These are phyloP conservation scores for Trichonephila clavata DNA, from an alignment of 1,140 invertebrate genomes.

Conservation along the genomic window DNA sequence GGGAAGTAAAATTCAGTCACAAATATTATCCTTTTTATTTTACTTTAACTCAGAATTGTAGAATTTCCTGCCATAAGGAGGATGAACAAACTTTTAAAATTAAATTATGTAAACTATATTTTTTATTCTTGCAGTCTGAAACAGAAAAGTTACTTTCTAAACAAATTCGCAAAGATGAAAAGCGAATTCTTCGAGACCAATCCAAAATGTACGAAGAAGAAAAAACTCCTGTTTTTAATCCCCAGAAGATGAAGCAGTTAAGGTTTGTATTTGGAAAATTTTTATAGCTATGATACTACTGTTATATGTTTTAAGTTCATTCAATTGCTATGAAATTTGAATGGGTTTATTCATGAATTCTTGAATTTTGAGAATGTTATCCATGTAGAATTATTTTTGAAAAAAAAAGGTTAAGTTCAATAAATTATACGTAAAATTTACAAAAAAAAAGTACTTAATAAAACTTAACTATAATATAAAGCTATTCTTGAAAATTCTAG, in stretches of 20 bases:
- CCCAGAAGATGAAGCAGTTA: constrained; percentile 30
- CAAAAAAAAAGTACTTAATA: too few species aligned
- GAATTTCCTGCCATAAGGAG: too few species aligned
- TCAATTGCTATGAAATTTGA: background rate
- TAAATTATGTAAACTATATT: background rate
- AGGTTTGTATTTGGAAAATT: constrained; percentile 72
- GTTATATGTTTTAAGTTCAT: background rate
- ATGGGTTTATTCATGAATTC: background rate
- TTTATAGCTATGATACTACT: background rate
- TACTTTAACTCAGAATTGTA: too few species aligned
- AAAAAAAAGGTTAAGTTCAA: too few species aligned
- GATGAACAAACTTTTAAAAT: too few species aligned
- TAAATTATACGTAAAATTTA: too few species aligned
- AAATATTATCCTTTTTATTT: too few species aligned
- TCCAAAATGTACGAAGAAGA: constrained; percentile 79
- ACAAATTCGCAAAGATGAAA: constrained; percentile 93
- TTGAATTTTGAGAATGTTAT: background rate
- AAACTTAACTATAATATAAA: too few species aligned
- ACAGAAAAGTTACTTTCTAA: constrained; percentile 91
- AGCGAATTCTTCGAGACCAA: constrained; percentile 86
- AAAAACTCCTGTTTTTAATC: constrained; percentile 45
- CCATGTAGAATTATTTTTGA: background rate
- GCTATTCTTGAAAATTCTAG: too few species aligned
- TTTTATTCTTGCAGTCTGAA: constrained; percentile 84
- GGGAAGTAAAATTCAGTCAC: too few species aligned